Evolutionary conservation across 2,888 invertebrate species (phyloP).

Genomic region (Trachelus tabidus): DNA sequence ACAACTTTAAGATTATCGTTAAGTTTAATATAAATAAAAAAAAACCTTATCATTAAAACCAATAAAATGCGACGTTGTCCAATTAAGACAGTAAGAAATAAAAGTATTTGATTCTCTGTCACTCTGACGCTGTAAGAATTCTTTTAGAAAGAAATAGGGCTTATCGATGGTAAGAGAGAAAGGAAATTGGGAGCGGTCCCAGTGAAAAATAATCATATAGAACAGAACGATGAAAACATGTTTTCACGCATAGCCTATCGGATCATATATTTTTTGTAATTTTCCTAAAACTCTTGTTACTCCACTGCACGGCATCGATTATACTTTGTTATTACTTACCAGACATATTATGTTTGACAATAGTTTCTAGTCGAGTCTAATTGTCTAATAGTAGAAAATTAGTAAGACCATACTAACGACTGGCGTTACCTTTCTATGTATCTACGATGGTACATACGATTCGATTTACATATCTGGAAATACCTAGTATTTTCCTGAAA

Average conservation of each 20-base stretch:
- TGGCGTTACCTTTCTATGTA: neutral
- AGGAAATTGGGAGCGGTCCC: neutral
- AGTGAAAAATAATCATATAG: neutral
- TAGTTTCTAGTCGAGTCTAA: neutral
- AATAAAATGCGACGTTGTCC: neutral
- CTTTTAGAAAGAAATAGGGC: neutral
- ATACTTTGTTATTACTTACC: neutral
- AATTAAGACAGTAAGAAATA: neutral
- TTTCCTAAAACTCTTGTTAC: neutral
- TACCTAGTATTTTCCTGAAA: too few relatives aligned
- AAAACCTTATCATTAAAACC: neutral
- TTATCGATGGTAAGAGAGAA: neutral
- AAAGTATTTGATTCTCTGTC: neutral
- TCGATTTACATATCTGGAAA: neutral
- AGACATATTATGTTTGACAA: neutral
- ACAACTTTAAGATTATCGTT: neutral
- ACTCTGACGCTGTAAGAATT: neutral
- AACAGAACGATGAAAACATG: neutral
- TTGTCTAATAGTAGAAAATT: neutral
- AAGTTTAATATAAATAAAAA: neutral
- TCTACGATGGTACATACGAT: neutral
- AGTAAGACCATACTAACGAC: neutral
- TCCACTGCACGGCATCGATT: neutral
- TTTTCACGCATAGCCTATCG: neutral
- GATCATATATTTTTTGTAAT: neutral